A percentile compares a stretch with the other conserved stretches of the same genome.
Evolutionary conservation across 2,797 vertebrate genomes (phyloP).

Genomic region (Enteromius argenteus): DNA sequence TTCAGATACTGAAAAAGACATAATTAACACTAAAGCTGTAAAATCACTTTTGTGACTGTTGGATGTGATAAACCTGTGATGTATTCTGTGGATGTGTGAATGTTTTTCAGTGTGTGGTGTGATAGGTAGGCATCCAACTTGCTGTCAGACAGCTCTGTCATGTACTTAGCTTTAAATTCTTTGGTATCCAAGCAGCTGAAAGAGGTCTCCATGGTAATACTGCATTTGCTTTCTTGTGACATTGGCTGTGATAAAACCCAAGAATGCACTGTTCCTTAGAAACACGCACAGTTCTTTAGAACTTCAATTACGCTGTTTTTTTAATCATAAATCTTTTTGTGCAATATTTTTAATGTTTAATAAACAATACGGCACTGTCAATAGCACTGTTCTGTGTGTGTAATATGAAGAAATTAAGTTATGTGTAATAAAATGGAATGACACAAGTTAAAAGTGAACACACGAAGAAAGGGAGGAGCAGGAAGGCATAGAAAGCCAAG

Average conservation of each 20-base stretch:
- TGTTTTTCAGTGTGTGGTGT: neutral
- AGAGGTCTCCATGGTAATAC: conserved; percentile 36
- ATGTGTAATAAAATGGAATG: too few species aligned
- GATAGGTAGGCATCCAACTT: conserved; percentile 6
- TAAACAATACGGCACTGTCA: too few species aligned
- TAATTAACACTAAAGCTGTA: neutral
- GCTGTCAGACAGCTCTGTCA: conserved; percentile 9
- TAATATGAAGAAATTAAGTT: too few species aligned
- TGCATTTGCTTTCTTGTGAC: conserved; percentile 20
- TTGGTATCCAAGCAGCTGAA: conserved; percentile 51
- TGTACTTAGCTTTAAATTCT: conserved; percentile 13
- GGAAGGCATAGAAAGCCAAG: too few species aligned
- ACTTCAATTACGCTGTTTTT: neutral
- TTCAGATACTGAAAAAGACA: neutral
- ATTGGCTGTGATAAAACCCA: conserved; percentile 30
- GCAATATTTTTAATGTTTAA: neutral
- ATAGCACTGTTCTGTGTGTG: neutral
- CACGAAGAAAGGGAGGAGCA: too few species aligned
- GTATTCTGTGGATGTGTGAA: conserved; percentile 11
- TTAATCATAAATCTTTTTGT: neutral
- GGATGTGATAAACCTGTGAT: conserved; percentile 9
- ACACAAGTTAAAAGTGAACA: too few species aligned
- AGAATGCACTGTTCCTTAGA: conserved; percentile 21
- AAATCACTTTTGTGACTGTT: neutral
- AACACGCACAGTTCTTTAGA: conserved; percentile 15